A percentile compares a stretch with the other conserved stretches of the same genome.
These are phyloP conservation scores for Coelopa pilipes DNA, from an alignment of 2,888 invertebrate genomes.

Conservation along the genomic window DNA sequence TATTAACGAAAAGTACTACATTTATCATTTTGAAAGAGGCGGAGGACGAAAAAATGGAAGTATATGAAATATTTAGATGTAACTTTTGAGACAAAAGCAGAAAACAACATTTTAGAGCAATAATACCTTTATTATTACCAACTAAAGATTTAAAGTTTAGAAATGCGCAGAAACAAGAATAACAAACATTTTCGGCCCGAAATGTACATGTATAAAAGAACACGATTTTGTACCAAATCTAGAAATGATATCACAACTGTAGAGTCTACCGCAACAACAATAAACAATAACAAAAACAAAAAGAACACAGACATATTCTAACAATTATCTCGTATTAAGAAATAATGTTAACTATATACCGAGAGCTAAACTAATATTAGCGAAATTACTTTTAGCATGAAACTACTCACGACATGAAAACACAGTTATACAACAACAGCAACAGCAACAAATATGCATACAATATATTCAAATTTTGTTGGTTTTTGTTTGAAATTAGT, in stretches of 20 bases:
- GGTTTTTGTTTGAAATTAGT: constrained; percentile 42
- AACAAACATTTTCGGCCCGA: not conserved
- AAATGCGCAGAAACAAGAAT: constrained; percentile 24
- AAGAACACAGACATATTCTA: constrained; percentile 23
- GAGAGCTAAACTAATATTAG: not conserved
- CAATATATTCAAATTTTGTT: constrained; percentile 34
- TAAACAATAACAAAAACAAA: too few species aligned
- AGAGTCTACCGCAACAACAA: not conserved
- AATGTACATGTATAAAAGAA: constrained; percentile 1
- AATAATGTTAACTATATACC: not conserved
- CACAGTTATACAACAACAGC: not conserved
- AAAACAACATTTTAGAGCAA: constrained; percentile 37
- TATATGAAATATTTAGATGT: constrained; percentile 41
- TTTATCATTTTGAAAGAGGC: constrained; percentile 17
- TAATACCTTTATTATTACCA: constrained; percentile 42
- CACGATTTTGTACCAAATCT: constrained; percentile 17
- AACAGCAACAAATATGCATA: constrained; percentile 1
- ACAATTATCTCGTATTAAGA: not conserved
- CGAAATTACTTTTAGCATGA: not conserved
- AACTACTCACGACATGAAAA: not conserved
- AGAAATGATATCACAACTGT: constrained; percentile 6
- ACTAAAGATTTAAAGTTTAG: constrained; percentile 37
- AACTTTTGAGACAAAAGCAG: constrained; percentile 29
- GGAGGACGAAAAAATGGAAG: not conserved
- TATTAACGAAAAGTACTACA: constrained; percentile 5